Evolutionary conservation across 2,113 vertebrate species (phyloP).

Genomic region (Coreoperca whiteheadi): DNA sequence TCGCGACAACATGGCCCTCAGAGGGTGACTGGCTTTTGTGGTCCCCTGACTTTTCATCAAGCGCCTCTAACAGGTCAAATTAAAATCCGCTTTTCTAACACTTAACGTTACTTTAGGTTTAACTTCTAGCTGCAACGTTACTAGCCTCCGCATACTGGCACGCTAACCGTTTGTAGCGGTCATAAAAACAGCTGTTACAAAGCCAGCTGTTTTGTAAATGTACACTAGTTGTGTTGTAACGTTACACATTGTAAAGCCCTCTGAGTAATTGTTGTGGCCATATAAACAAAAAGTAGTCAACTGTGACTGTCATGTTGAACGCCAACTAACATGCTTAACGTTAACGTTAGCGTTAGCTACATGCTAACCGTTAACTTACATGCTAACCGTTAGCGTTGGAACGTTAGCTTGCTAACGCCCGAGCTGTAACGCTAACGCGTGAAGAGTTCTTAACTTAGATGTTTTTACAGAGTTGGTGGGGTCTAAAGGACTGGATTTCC

Average conservation of each 20-base stretch:
- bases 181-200: not conserved
- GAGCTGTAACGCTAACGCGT: no score
- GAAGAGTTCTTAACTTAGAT: no score
- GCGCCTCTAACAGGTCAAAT: not conserved
- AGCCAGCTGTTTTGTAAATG: not conserved
- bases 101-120: no score
- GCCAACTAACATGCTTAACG: not conserved
- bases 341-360: not conserved
- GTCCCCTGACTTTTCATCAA: not conserved
- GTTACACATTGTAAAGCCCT: not conserved
- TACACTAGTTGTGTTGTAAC: not conserved
- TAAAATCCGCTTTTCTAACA: no score
- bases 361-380: not conserved
- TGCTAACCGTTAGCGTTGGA: not conserved
- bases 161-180: not conserved
- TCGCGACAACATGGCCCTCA: not conserved
- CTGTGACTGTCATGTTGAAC: not conserved
- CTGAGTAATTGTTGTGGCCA: no score
- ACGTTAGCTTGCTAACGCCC: not conserved
- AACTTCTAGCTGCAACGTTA: not conserved
- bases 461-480: not conserved
- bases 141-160: not conserved
- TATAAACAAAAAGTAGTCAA: no score
- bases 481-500: no score
- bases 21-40: not conserved